phyloP scores from a whole-genome alignment of 2,113 vertebrate genomes.

The Notothenia rossii region DNA sequence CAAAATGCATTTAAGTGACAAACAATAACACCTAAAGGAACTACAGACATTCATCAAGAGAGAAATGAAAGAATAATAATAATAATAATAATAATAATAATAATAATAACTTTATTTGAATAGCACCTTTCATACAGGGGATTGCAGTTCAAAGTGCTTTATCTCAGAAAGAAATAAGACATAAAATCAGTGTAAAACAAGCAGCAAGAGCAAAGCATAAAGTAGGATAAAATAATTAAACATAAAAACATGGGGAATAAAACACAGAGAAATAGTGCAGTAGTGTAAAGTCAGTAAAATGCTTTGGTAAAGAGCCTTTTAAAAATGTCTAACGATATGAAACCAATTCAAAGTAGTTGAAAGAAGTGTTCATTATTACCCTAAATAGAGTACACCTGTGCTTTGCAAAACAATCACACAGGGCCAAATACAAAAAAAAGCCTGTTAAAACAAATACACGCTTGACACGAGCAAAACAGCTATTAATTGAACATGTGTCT shows the following conservation, averaged over 20 bases:
- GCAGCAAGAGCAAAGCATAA: no score
- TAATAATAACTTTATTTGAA: no score
- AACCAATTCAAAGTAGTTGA: not conserved
- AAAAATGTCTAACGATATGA: not conserved
- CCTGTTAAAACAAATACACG: not conserved
- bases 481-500: not conserved
- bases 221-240: no score
- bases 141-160: no score
- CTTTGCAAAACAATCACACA: not conserved
- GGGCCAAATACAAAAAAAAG: not conserved
- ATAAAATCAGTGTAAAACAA: no score
- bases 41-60: not conserved
- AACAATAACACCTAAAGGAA: not conserved
- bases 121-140: no score
- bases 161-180: no score
- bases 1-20: slow-evolving; percentile 28
- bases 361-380: not conserved
- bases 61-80: not conserved
- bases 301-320: no score
- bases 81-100: no score
- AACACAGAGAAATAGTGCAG: no score
- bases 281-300: no score
- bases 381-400: not conserved
- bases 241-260: no score
- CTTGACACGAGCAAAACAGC: not conserved